These are phyloP conservation scores for Notodonta ziczac DNA, from an alignment of 2,888 invertebrate species.

Conservation along the genomic window DNA sequence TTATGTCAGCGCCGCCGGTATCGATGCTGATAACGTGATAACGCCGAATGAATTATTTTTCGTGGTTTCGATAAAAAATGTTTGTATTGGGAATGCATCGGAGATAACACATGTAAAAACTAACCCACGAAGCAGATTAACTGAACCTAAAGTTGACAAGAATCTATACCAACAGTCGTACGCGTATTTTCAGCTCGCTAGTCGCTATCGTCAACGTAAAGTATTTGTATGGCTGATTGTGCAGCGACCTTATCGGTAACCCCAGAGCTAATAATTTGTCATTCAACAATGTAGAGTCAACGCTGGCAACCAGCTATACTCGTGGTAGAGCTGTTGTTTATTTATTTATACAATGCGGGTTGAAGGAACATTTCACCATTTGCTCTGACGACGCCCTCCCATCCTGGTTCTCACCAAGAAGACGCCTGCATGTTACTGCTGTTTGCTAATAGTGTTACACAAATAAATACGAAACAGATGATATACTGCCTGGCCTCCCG, in stretches of 20 bases:
- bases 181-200: neutral
- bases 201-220: neutral
- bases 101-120: neutral
- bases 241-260: too few relatives aligned
- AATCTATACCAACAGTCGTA: neutral
- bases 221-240: neutral
- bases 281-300: too few relatives aligned
- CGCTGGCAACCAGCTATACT: too few relatives aligned
- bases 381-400: too few relatives aligned
- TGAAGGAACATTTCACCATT: too few relatives aligned
- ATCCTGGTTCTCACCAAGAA: too few relatives aligned
- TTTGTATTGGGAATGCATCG: slow-evolving; percentile 2
- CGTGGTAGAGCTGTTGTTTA: neutral
- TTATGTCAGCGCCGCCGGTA: neutral
- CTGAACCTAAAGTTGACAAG: neutral
- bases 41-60: neutral
- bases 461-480: too few relatives aligned
- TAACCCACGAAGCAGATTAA: neutral
- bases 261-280: too few relatives aligned
- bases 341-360: neutral
- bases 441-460: too few relatives aligned
- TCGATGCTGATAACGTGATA: slow-evolving; percentile 1
- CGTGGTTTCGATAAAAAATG: neutral
- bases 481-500: too few relatives aligned
- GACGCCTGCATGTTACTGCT: too few relatives aligned